Conservation (phyloP, 2,113 vertebrate genomes). For the Felis chaus region DNA sequence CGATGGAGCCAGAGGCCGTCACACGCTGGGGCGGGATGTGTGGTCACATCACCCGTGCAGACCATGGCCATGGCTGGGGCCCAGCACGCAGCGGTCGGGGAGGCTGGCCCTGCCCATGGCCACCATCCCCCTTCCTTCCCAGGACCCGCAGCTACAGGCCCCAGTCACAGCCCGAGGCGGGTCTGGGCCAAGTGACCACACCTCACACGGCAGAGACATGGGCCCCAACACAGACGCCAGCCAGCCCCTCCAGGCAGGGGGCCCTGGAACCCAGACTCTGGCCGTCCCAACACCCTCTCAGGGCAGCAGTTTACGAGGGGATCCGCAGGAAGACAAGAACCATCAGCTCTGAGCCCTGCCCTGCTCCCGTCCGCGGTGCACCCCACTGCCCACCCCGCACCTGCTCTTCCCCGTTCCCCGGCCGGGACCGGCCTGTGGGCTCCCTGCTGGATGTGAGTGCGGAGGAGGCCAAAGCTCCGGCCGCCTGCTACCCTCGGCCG, state of each 20-base stretch:
- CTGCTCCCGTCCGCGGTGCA: too few species aligned
- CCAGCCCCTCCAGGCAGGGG: neutral
- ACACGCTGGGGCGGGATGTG: rapidly evolving
- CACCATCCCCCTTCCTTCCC: neutral
- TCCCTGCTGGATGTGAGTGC: rapidly evolving
- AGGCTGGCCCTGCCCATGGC: neutral
- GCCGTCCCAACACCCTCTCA: neutral
- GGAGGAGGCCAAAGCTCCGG: neutral
- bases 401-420: neutral
- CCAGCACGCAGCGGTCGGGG: neutral
- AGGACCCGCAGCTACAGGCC: neutral
- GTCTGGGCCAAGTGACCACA: neutral
- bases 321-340: neutral
- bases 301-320: neutral
- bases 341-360: neutral
- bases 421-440: rapidly evolving
- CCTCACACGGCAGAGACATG: neutral
- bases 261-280: neutral
- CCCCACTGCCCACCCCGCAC: too few species aligned
- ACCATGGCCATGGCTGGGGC: neutral
- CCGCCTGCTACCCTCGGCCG: too few species aligned
- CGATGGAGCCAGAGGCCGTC: neutral
- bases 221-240: neutral
- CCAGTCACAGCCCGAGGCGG: too few species aligned
- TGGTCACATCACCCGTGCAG: rapidly evolving